Percentiles rank a stretch among this genome's conserved stretches.
phyloP scores from a whole-genome alignment of 1,140 invertebrate species.

The Paracyclopina nana region DNA sequence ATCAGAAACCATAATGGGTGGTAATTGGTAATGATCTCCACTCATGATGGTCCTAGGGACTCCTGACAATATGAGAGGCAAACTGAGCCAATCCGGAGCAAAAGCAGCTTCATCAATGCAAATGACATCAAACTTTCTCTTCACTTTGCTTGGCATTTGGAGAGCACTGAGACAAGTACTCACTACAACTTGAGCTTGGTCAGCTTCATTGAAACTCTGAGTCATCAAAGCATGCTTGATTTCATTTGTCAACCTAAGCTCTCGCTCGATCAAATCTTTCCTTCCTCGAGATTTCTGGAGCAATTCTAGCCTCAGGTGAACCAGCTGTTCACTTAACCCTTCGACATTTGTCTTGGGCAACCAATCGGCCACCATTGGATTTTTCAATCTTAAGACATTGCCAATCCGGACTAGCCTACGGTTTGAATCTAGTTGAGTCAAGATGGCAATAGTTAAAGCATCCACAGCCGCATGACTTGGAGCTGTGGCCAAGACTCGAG shows the following conservation, averaged over 20 bases:
- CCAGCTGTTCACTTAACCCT: background rate
- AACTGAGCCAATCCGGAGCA: background rate
- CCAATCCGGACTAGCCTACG: background rate
- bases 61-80: background rate
- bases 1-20: background rate
- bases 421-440: background rate
- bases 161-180: background rate
- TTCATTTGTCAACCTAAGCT: too few species aligned
- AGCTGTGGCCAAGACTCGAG: background rate
- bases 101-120: conserved; percentile 14
- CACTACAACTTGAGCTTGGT: background rate
- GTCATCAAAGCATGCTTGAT: too few species aligned
- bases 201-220: too few species aligned
- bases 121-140: conserved; percentile 9
- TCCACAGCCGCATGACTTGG: conserved; percentile 10
- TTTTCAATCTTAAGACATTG: background rate
- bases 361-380: too few species aligned
- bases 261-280: too few species aligned
- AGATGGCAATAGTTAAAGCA: conserved; percentile 8
- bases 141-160: background rate
- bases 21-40: conserved; percentile 13
- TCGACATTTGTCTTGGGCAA: too few species aligned
- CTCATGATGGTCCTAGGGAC: background rate
- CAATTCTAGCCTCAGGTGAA: too few species aligned
- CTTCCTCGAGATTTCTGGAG: too few species aligned